Conservation (phyloP, 1,140 invertebrate genomes). For the Drosophila dunni region DNA sequence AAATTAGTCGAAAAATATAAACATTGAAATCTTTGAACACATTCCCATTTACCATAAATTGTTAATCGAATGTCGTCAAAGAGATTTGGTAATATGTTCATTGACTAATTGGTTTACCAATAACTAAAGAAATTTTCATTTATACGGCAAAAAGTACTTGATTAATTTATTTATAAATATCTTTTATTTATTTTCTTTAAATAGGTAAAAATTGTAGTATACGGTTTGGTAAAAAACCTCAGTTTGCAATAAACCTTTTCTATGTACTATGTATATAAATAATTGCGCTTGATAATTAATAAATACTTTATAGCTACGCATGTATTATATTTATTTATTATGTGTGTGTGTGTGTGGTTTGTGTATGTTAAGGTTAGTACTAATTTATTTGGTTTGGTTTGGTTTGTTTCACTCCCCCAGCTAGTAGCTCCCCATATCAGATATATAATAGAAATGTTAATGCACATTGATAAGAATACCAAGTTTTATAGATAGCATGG, state of each 20-base stretch:
- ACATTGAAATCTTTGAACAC: slow-evolving; percentile 27
- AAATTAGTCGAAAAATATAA: slow-evolving; percentile 19
- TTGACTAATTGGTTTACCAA: slow-evolving; percentile 15
- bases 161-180: not conserved
- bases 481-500: slow-evolving; percentile 25
- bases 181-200: not conserved
- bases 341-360: not conserved
- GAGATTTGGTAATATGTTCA: not conserved
- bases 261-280: slow-evolving; percentile 21
- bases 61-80: slow-evolving; percentile 2
- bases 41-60: slow-evolving; percentile 6
- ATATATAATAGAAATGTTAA: slow-evolving; percentile 24
- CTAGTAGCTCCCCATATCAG: slow-evolving; percentile 22
- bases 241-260: slow-evolving; percentile 25
- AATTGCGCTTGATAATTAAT: slow-evolving; percentile 44
- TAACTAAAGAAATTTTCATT: not conserved
- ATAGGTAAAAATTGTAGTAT: slow-evolving; percentile 22
- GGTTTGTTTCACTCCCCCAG: slow-evolving; percentile 9
- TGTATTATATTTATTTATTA: slow-evolving; percentile 1
- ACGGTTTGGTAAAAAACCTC: slow-evolving; percentile 32
- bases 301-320: slow-evolving; percentile 15
- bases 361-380: slow-evolving; percentile 10
- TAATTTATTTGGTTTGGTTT: slow-evolving; percentile 3
- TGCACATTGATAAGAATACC: slow-evolving; percentile 32
- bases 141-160: not conserved